Evolutionary conservation across 2,113 vertebrate species (phyloP).

Genomic region (Ia io): DNA sequence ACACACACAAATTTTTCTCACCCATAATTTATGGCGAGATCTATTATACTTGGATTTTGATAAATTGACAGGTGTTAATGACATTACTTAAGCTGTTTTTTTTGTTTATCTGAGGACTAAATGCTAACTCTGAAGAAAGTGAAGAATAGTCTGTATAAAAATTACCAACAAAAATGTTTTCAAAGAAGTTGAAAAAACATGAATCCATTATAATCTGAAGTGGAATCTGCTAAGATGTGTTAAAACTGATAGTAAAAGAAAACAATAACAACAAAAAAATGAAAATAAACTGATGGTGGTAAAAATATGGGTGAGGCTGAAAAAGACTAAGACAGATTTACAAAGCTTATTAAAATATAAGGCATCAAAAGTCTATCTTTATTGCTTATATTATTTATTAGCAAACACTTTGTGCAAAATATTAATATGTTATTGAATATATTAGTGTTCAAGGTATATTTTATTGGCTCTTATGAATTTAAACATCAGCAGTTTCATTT

Average conservation of each 20-base stretch:
- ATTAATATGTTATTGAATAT: background rate
- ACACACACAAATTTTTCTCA: background rate
- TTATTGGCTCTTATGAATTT: background rate
- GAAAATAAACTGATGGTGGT: background rate
- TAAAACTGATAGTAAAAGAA: background rate
- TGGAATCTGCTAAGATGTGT: background rate
- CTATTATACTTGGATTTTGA: background rate
- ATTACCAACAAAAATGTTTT: background rate
- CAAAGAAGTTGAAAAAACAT: background rate
- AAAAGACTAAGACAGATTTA: background rate
- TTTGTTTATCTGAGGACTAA: background rate
- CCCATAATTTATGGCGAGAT: background rate
- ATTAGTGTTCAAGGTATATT: background rate
- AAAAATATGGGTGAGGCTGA: background rate
- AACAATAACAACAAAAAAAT: too few species aligned
- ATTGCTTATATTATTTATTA: background rate
- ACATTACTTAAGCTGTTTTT: too few species aligned
- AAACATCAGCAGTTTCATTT: background rate
- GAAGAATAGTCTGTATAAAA: background rate
- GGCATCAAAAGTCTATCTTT: background rate
- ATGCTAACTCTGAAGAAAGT: background rate
- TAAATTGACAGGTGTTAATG: background rate
- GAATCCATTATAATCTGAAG: background rate
- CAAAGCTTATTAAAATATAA: background rate
- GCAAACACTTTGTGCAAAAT: background rate